Evolutionary conservation across 2,113 vertebrate species (phyloP).

Genomic region (Erinaceus europaeus): DNA sequence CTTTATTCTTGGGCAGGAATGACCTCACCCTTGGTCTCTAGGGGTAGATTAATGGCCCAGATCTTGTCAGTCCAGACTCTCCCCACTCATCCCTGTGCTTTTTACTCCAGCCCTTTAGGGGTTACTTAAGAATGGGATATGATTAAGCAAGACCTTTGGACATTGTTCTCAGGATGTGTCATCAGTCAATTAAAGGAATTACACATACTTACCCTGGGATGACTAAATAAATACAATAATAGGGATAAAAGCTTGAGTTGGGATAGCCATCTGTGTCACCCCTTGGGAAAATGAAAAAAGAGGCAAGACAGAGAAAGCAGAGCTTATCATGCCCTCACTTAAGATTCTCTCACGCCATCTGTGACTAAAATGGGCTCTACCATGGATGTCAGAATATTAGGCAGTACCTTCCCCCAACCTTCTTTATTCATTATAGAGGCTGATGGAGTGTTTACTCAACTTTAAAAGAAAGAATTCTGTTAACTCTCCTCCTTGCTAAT

Average conservation of each 20-base stretch:
- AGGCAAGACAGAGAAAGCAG: background rate
- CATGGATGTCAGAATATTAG: background rate
- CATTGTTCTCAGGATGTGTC: background rate
- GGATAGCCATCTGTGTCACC: background rate
- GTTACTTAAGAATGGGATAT: background rate
- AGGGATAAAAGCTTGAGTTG: background rate
- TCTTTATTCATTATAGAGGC: background rate
- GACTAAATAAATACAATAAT: background rate
- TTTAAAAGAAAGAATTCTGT: background rate
- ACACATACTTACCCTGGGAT: background rate
- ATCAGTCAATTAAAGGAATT: background rate
- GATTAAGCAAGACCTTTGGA: background rate
- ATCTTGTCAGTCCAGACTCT: background rate
- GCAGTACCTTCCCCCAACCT: background rate
- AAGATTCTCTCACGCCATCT: rapidly evolving
- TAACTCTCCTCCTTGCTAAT: background rate
- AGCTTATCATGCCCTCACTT: background rate
- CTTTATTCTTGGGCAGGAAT: background rate
- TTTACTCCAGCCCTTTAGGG: too few relatives aligned
- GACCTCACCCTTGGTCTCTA: background rate
- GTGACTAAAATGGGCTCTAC: background rate
- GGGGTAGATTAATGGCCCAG: background rate
- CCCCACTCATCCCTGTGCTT: too few relatives aligned
- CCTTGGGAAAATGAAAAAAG: background rate
- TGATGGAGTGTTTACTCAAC: background rate